Evolutionary conservation across 2,888 invertebrate genomes (phyloP), one percentile per base, ranked within the genome.

Genomic region (Orthosia gothica): DNA sequence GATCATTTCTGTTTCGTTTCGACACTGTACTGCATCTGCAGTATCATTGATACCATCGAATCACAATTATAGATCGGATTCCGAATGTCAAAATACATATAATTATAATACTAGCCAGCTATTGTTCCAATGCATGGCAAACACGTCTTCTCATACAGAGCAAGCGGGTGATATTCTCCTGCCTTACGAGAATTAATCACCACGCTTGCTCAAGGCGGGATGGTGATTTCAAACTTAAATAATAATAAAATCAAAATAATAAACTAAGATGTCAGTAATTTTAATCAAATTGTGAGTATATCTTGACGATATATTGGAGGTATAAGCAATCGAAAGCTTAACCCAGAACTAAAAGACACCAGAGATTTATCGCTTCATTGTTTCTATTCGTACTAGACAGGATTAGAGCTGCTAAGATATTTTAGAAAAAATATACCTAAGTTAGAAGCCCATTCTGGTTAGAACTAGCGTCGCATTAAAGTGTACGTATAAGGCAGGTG

Each of bases 401-500:
- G 67, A 75, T 79, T 59, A 55, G 47, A 69, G 50, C 69, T 20
- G 50, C 69, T 23, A 64, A 79, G 57, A 62, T 70, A 66, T 71
- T 67, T 68, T 52, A 66, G 52, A 76, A 66, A 80, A 84, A 85
- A 79, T 23, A 74, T 67, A n/a, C n/a, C n/a, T n/a, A n/a, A 63
- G 65, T 71, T 79, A 81, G 77, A 86, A 79, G 83, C 67, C 75
- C 65, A 82, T 79, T 78, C 82, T 87, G 81, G 87, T 86, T 86
- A 88, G 85, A 80, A 81, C 82, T 83, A 89, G 81, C 75, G 82
- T 84, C 89, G 89, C 87, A 88, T 85, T 90, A 90, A 89, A 88
- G 82, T 87, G 54, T 82, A 83, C 81, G 50, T 86, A 82, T 85
- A 87, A 82, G 89, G 92, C 95, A 95, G 95, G 94, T 95, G 95